Percentiles rank a stretch among this genome's conserved stretches.
These are phyloP conservation scores for Neofelis nebulosa DNA, from an alignment of 2,113 vertebrate species.

Conservation along the genomic window DNA sequence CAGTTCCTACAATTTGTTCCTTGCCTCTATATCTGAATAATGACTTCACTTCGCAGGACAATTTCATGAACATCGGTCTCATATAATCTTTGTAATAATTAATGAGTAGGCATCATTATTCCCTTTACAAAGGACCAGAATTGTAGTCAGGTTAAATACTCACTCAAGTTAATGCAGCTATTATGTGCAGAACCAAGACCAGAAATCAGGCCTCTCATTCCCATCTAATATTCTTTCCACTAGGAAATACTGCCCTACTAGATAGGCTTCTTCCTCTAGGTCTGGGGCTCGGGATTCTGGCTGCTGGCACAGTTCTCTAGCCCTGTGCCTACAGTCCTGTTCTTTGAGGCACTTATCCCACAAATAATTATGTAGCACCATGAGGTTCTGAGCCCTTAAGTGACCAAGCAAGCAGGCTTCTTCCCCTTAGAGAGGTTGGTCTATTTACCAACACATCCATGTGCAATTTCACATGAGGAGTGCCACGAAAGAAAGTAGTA, in stretches of 20 bases:
- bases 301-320: neutral
- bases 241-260: neutral
- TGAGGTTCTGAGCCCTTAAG: neutral
- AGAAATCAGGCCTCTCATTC: neutral
- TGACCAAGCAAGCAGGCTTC: neutral
- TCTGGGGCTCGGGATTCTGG: neutral
- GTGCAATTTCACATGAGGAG: neutral
- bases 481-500: neutral
- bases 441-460: neutral
- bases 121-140: neutral
- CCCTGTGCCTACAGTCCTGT: neutral
- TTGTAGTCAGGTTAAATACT: neutral
- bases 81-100: neutral
- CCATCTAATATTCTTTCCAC: neutral
- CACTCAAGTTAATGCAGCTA: neutral
- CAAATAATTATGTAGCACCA: neutral
- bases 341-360: neutral
- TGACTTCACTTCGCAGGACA: neutral
- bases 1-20: neutral
- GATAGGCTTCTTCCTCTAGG: neutral
- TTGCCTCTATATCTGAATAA: neutral
- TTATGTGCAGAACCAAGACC: neutral
- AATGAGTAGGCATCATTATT: neutral
- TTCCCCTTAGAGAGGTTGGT: neutral
- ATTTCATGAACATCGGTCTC: neutral